phyloP scores from a whole-genome alignment of 2,113 vertebrate genomes.

The Spermophilus dauricus region DNA sequence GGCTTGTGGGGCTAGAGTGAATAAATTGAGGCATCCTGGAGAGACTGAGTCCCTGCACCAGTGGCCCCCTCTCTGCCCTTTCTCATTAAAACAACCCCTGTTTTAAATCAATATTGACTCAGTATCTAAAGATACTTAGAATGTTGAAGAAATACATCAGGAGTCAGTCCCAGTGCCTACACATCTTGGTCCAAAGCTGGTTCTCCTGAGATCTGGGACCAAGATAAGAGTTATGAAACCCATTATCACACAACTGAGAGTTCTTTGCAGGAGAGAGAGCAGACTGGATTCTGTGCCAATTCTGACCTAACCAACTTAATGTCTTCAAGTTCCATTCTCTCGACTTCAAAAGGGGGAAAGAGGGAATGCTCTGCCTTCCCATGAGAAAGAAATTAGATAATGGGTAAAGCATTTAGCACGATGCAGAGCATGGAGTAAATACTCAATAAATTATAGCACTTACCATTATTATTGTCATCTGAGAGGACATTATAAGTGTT shows the following conservation, averaged over 20 bases:
- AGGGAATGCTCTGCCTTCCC: not conserved
- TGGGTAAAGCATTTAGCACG: not conserved
- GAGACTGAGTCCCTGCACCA: not conserved
- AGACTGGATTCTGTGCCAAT: not conserved
- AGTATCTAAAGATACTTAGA: not conserved
- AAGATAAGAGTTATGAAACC: not conserved
- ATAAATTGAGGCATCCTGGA: not conserved
- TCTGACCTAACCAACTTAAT: not conserved
- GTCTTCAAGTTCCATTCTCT: not conserved
- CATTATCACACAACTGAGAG: not conserved
- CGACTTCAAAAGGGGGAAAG: not conserved
- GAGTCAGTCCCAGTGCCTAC: not conserved
- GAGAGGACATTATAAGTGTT: not conserved
- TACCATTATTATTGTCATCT: not conserved
- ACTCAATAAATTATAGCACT: not conserved
- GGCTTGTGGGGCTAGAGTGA: not conserved
- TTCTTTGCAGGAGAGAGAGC: not conserved
- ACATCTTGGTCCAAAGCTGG: not conserved
- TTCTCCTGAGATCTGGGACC: not conserved
- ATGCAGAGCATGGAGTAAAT: not conserved
- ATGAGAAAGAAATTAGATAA: not conserved
- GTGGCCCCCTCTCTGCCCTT: not conserved
- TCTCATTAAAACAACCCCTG: not conserved
- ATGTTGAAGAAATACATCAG: not conserved
- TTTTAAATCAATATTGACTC: not conserved